Percentiles rank a stretch among this genome's conserved stretches.
phyloP scores from a whole-genome alignment of 2,113 vertebrate species.

The Silurus asotus region DNA sequence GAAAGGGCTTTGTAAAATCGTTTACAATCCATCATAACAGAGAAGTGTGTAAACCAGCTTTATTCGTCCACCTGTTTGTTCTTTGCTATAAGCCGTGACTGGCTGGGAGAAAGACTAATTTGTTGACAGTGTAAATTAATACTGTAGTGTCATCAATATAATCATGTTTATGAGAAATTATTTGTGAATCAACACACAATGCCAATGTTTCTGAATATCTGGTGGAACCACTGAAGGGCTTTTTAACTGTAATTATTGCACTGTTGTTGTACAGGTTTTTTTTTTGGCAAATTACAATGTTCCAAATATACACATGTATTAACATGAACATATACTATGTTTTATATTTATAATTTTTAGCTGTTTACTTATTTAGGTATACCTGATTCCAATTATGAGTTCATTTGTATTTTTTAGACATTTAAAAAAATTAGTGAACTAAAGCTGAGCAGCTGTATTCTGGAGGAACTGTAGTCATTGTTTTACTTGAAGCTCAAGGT shows the following conservation, averaged over 20 bases:
- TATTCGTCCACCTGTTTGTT: not conserved
- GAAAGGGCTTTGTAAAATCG: slow-evolving; percentile 14
- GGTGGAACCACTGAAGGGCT: not conserved
- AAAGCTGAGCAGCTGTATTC: no score
- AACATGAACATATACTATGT: not conserved
- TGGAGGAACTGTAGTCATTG: not conserved
- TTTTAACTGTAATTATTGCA: not conserved
- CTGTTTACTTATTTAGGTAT: not conserved
- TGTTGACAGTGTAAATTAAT: not conserved
- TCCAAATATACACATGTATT: not conserved
- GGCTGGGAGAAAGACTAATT: not conserved
- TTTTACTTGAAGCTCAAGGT: not conserved
- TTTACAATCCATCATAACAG: no score
- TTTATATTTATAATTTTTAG: not conserved
- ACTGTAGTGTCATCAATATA: not conserved
- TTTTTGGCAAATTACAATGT: not conserved
- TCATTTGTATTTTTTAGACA: not conserved
- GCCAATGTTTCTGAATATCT: not conserved
- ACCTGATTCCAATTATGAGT: not conserved
- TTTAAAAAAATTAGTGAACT: not conserved
- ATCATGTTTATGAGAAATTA: not conserved
- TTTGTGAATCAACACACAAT: not conserved
- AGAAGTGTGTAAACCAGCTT: not conserved
- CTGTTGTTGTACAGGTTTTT: not conserved
- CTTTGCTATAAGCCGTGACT: not conserved